Evolutionary conservation across 2,888 invertebrate genomes (phyloP), one percentile per base, ranked within the genome.

Genomic region (Adelphocoris suturalis): DNA sequence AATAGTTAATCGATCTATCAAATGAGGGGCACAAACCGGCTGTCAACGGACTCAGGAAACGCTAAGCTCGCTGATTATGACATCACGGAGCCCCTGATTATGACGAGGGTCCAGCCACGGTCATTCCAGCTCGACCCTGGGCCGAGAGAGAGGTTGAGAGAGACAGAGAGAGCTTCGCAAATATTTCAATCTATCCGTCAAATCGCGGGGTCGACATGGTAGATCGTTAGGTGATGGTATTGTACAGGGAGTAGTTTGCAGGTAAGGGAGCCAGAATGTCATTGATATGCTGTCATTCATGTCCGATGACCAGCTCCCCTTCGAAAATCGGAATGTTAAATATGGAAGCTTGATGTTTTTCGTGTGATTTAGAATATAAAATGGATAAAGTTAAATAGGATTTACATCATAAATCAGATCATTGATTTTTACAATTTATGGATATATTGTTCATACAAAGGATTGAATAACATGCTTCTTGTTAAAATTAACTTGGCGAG

Each of bases 1-100:
- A 57, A 57, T 57, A n/a, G 57, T 57, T 57, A n/a, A 57, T n/a
- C 57, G 57, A 57, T 57, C 57, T 57, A 57, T 57, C 57, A n/a
- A n/a, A 57, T n/a, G 57, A 23, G 19, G 19, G 61, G 61, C n/a
- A n/a, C 9, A 16, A 3, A 16, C 19, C n/a, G 19, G 23, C 19
- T 23, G 68, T 68, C 68, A 68, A 68, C 68, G 23, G 68, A 23
- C 68, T 68, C 27, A 68, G 19, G 68, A 23, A 68, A 68, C 57
- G n/a, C 57, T 57, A n/a, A 57, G 57, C 57, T 23, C 68, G 23
- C 68, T 68, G 68, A 68, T 68, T 23, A 68, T 68, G 68, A 68
- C 68, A 23, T 68, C n/a, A n/a, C n/a, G 12, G 16, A n/a, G 11
- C 68, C 68, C n/a, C 68, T 68, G 68, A 68, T 68, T 19, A 68